Evolutionary conservation across 92 coral and sea anemone genomes (phyloP), one percentile per base, ranked within the genome.

Genomic region (Epizoanthus stellaris): DNA sequence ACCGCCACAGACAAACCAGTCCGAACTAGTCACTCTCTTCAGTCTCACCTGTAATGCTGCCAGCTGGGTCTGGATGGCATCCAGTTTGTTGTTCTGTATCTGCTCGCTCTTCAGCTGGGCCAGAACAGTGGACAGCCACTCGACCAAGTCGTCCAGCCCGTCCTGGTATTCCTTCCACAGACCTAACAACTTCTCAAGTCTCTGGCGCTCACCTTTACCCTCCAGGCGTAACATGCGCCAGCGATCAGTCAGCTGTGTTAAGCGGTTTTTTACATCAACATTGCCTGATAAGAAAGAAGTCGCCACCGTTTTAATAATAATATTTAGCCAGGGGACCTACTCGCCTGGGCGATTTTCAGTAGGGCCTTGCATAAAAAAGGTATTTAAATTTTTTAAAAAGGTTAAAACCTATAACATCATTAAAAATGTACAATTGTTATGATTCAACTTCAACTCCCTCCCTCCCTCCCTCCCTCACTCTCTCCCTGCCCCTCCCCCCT

Each of bases 91-190:
- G 7, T 88, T 95, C 21, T 75, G 47, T n/a, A 89, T 70, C 53
- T 85, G 90, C 30, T 92, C 95, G 70, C 77, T 89, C 67, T 86
- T 86, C 88, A 96, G 84, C 39, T 86, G 89, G 5, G 87, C 82
- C 25, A 96, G 92, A 7, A 91, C 81, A 15, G 93, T 74, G 74
- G 92, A 86, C 34, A 94, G 86, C 93, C 94, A 93, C 65, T 93
- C 95, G 17, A 96, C 91, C 77, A 95, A 82, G 67, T 96, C 99
- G 86, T 94, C 95, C 93, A 92, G 81, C 5, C 92, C 98, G 43
- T 93, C 93, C 71, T 96, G 98, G 79, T 93, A 92, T 70, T 93
- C 95, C 64, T 94, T 92, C 99, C 99, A 94, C 20, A 91, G 71
- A 75, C 83, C 89, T 36, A 92, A 89, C 8, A 92, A 68, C 63